A percentile compares a stretch with the other conserved stretches of the same genome.
phyloP scores from a whole-genome alignment of 2,888 invertebrate species.

The Agriopis aurantiaria region DNA sequence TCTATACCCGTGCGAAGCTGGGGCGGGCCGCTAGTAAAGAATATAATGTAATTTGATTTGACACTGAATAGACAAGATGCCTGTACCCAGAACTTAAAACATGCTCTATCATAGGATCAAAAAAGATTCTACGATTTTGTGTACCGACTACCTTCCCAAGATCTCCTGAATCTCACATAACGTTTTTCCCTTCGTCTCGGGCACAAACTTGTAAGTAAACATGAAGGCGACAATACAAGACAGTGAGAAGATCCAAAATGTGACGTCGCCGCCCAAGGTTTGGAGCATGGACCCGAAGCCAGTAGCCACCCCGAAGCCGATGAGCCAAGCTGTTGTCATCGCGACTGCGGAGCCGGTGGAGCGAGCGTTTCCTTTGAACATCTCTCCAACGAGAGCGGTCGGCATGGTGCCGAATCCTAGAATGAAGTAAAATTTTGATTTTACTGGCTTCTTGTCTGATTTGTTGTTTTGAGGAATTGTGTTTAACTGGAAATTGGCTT shows the following conservation, averaged over 20 bases:
- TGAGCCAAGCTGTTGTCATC: conserved; percentile 62
- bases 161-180: conserved; percentile 60
- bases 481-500: too few species aligned
- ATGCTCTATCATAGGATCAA: too few species aligned
- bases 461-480: too few species aligned
- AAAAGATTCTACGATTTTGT: too few species aligned
- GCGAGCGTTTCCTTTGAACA: conserved; percentile 59
- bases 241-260: conserved; percentile 57
- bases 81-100: too few species aligned
- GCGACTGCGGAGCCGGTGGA: conserved; percentile 60
- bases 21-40: too few species aligned
- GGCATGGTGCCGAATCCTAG: conserved; percentile 64
- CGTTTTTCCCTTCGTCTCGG: conserved; percentile 61
- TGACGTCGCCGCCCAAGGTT: conserved; percentile 57
- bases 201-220: conserved; percentile 58
- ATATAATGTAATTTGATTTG: too few species aligned
- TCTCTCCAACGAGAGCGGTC: conserved; percentile 57
- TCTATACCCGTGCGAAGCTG: too few species aligned
- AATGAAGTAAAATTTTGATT: conserved; percentile 1
- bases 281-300: conserved; percentile 56
- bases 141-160: conserved; percentile 40
- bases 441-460: too few species aligned
- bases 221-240: conserved; percentile 54
- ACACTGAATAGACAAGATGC: too few species aligned
- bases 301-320: conserved; percentile 58